Conservation (phyloP, 2,797 vertebrate species). For the Xenops minutus region DNA sequence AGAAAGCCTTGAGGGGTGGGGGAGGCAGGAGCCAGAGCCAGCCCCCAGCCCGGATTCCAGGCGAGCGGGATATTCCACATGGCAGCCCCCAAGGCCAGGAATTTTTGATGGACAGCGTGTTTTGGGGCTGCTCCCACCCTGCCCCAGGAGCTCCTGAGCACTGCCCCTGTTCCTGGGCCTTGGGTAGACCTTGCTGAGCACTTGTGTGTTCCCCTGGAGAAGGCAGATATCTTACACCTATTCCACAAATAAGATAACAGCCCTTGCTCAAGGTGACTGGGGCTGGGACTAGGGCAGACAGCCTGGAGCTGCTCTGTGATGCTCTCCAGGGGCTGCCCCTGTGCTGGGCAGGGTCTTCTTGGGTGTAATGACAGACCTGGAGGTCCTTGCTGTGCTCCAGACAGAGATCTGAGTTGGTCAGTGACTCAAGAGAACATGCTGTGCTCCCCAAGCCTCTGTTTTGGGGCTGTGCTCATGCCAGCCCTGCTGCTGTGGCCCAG, state of each 20-base stretch:
- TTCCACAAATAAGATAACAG: constrained; percentile 34
- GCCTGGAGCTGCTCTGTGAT: accelerated
- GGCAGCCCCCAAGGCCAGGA: not conserved
- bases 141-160: not conserved
- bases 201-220: not conserved
- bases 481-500: not conserved
- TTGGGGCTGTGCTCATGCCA: not conserved
- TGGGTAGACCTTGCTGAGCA: not conserved
- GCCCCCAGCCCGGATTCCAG: not conserved
- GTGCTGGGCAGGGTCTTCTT: not conserved
- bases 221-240: not conserved
- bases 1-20: not conserved
- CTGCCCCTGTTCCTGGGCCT: accelerated
- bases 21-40: not conserved
- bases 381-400: not conserved
- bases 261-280: constrained; percentile 8
- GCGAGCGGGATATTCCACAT: not conserved
- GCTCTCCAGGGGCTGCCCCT: not conserved
- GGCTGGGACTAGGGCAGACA: not conserved
- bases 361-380: not conserved
- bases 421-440: not conserved
- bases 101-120: not conserved
- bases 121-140: not conserved
- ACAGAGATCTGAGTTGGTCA: accelerated
- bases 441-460: not conserved